phyloP scores from a whole-genome alignment of 2,797 vertebrate species.

The Arrhamphus sclerolepis region DNA sequence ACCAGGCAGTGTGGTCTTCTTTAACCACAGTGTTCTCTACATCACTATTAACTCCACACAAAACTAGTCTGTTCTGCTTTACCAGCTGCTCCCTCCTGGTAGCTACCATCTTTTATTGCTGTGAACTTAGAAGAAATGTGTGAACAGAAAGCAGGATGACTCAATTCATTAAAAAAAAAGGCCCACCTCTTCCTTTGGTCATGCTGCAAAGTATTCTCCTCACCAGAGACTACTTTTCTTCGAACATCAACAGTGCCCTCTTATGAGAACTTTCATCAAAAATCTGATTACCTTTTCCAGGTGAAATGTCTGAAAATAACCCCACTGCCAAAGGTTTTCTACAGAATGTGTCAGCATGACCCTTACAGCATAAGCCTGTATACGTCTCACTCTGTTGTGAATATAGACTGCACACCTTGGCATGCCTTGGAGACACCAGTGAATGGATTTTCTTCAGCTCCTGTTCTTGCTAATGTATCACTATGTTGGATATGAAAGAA shows the following conservation, averaged over 20 bases:
- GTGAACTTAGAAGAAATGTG: conserved; percentile 11
- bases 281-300: conserved; percentile 49
- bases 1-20: conserved; percentile 10
- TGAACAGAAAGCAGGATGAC: conserved; percentile 20
- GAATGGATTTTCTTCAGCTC: conserved; percentile 36
- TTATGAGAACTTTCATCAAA: conserved; percentile 44
- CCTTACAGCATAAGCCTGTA: conserved; percentile 9
- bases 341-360: conserved; percentile 35
- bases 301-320: conserved; percentile 42
- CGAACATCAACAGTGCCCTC: conserved; percentile 46
- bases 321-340: conserved; percentile 72
- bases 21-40: conserved; percentile 2
- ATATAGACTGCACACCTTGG: conserved; percentile 25
- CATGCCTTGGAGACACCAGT: conserved; percentile 40
- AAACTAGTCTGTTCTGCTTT: conserved; percentile 15
- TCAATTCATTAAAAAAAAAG: conserved; percentile 25
- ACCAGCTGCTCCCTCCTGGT: conserved; percentile 14
- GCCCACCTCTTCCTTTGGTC: conserved; percentile 7
- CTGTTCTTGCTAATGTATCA: conserved; percentile 10
- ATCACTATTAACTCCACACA: conserved; percentile 26
- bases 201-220: conserved; percentile 24
- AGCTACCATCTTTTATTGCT: conserved; percentile 8
- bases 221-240: conserved; percentile 34
- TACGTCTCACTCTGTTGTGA: conserved; percentile 7
- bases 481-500: conserved; percentile 9